Conservation (phyloP, 2,797 vertebrate species). For the Aulostomus chinensis region DNA sequence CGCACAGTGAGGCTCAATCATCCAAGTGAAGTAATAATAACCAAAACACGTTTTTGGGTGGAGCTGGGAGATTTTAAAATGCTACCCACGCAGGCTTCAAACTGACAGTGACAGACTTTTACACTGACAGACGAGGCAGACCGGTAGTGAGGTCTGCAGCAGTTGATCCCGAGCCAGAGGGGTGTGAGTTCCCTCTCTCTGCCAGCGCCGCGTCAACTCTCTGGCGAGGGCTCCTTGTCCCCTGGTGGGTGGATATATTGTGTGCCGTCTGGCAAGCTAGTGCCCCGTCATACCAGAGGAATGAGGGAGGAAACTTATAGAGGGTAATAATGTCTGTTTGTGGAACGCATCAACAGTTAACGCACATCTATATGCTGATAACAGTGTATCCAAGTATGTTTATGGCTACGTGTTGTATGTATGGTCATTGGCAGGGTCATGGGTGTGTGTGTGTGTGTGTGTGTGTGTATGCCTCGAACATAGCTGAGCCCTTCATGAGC, state of each 20-base stretch:
- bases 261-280: conserved; percentile 50
- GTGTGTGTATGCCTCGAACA: conserved; percentile 43
- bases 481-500: conserved; percentile 21
- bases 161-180: conserved; percentile 46
- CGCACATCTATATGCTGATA: conserved; percentile 1
- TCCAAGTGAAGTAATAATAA: not conserved
- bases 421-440: conserved; percentile 12
- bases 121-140: conserved; percentile 18
- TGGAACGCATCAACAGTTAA: conserved; percentile 12
- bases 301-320: conserved; percentile 29
- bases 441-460: conserved; percentile 27
- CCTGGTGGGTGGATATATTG: conserved; percentile 56
- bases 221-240: conserved; percentile 40
- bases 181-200: conserved; percentile 65
- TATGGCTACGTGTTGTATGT: conserved; percentile 9
- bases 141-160: conserved; percentile 50
- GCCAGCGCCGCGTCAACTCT: conserved; percentile 51
- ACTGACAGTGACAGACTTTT: conserved; percentile 8
- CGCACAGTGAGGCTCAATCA: not conserved
- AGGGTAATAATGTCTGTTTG: conserved; percentile 11
- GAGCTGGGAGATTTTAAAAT: conserved; percentile 4
- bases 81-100: not conserved
- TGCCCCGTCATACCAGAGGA: conserved; percentile 45
- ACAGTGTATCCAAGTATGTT: conserved; percentile 6
- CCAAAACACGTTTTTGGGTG: not conserved